Evolutionary conservation across 2,113 vertebrate species (phyloP), one percentile per base, ranked within the genome.

Genomic region (Carassius gibelio): DNA sequence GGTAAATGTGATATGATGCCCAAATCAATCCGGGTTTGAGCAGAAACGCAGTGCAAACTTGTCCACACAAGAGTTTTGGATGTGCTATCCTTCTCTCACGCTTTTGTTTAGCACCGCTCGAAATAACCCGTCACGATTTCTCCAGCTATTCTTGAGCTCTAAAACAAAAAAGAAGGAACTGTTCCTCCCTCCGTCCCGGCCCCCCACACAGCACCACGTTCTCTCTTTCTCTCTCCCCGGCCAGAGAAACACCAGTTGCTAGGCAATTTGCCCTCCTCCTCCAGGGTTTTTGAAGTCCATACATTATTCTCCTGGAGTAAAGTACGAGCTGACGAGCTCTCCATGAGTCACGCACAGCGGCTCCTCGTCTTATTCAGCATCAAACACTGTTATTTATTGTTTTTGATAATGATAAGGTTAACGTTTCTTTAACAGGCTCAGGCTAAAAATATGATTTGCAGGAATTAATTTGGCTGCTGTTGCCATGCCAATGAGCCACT

Each of bases 261-360:
- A 94, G 90, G 92, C 84, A 90, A 94, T 92, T 88, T 87, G 57
- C 77, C 81, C 83, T 89, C 59, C 34, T 79, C 42, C 8, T 75
- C 19, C 55, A 90, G 85, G 84, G 68, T 88, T 89, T 90, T 82
- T 86, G 82, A 81, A 87, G 83, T 75, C 87, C 81, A 82, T 76
- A 81, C 84, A 85, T 83, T 85, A 34, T 76, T 76, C 84, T 64
- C 4, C 66, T 76, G 85, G 78, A 13, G 48, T 85, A 75, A 88
- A 79, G 83, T 74, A 77, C 36, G 15, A 76, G 68, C 19, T 57
- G 42, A 26, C 81, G 77, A 87, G 68, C 5, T 69, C 82, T 81
- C 8, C 34, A 21, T 82, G 80, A 82, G 62, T 69, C 83, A 75
- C 23, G 84, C 86, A 26, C 85, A 82, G 57, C 75, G 15, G 36